Conservation (phyloP, 2,888 invertebrate genomes). For the Athripsodes cinereus region DNA sequence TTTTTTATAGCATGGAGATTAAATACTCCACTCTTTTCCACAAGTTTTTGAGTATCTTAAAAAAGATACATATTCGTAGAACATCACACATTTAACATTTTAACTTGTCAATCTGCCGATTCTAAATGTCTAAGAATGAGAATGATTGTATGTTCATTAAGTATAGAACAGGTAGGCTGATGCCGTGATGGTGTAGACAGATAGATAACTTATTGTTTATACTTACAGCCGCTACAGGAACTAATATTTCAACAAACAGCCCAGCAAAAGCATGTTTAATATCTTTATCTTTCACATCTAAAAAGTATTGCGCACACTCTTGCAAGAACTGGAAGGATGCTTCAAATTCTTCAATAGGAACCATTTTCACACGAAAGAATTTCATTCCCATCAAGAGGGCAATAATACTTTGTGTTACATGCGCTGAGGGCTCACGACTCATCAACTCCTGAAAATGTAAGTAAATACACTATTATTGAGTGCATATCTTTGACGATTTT, state of each 20-base stretch:
- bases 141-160: too few species aligned
- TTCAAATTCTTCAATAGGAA: constrained; percentile 98
- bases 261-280: constrained; percentile 97
- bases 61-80: too few species aligned
- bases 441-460: constrained; percentile 45
- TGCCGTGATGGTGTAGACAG: too few species aligned
- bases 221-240: constrained; percentile 95
- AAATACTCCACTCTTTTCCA: too few species aligned
- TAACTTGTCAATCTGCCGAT: too few species aligned
- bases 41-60: too few species aligned
- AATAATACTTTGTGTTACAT: constrained; percentile 90
- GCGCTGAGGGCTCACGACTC: constrained; percentile 82
- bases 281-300: constrained; percentile 97
- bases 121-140: too few species aligned
- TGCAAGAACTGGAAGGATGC: constrained; percentile 98
- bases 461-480: not conserved
- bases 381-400: constrained; percentile 99
- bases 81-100: too few species aligned
- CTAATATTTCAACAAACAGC: constrained; percentile 95
- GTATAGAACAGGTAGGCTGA: too few species aligned
- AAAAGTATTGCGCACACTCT: constrained; percentile 95
- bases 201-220: not conserved
- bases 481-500: too few species aligned
- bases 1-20: too few species aligned
- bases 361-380: constrained; percentile 93